Conservation (phyloP, 1,140 invertebrate species). For the Pseudomyrmex cubaensis region DNA sequence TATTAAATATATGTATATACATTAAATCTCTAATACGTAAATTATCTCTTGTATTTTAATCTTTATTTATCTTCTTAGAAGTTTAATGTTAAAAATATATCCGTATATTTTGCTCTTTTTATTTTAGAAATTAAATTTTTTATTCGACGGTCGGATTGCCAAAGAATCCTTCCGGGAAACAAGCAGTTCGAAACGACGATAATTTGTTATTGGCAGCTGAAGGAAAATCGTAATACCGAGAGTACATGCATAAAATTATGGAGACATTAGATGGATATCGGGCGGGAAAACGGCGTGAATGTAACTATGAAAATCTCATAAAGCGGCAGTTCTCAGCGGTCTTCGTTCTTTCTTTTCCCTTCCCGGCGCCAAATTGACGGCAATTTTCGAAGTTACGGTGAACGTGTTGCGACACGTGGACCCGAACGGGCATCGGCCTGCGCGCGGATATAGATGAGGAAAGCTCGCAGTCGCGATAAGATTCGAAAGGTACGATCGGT, state of each 20-base stretch:
- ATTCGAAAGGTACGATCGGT: constrained; percentile 66
- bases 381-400: constrained; percentile 61
- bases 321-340: constrained; percentile 5
- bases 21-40: too few species aligned
- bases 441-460: constrained; percentile 3
- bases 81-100: not conserved
- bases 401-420: constrained; percentile 48
- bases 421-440: constrained; percentile 3
- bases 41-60: not conserved
- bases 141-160: not conserved
- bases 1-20: too few species aligned
- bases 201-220: constrained; percentile 18
- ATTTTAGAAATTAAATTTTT: constrained; percentile 11
- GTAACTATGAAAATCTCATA: constrained; percentile 55
- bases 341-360: not conserved
- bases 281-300: constrained; percentile 18
- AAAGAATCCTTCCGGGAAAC: constrained; percentile 53
- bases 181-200: not conserved
- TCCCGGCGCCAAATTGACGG: constrained; percentile 18
- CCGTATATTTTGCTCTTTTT: not conserved
- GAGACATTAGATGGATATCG: too few species aligned
- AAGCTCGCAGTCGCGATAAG: constrained; percentile 59
- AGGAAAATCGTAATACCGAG: constrained; percentile 14
- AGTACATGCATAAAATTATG: constrained; percentile 11
- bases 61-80: not conserved